Base-by-base conservation (phyloP, 2,888 invertebrate species). In the Dromius quadrimaculatus region DNA sequence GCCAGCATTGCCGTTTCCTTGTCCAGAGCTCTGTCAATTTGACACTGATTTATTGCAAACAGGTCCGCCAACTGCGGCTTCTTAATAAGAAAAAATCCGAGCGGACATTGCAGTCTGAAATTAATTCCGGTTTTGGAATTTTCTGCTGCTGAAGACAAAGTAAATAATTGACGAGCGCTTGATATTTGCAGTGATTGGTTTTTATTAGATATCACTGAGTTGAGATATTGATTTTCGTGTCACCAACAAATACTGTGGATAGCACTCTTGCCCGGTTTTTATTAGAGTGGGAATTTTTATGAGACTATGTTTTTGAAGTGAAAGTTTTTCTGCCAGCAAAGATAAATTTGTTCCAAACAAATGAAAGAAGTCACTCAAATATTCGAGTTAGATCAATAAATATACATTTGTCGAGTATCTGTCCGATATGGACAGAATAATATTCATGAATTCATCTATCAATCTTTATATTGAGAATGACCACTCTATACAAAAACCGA, bases 21-120 rank as follows among this genome's bases (percentile, higher is more conserved):
- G 38, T 59, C 59, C 11, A 15, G 36, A 22, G 20, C 22, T 11
- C 59, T 62, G 62, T 62, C 63, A 63, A 63, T 28, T 17, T 23
- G 63, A 63, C 63, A 32, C 63, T 63, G 43, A 63, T 63, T 43
- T 63, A 63, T 63, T 15, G 17, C 50, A n/a, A 45, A 6, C 45
- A 47, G 47, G 47, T 47, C 45, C 23, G 28, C 50, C 50, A 43
- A 28, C 63, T 41, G 38, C 63, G 28, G 45, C 17, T 23, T 32
- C 45, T 63, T 63, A 63, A 63, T 63, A 63, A 43, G n/a, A 63
- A 63, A 63, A 22, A 63, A 43, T 41, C 43, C 43, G 23, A 54
- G 13, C 50, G 50, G 50, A 54, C 50, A 54, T 54, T 54, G 50
- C 50, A 41, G 23, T 22, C 43, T 43, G 62, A 45, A 43, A 43